Percentiles rank a stretch among this genome's conserved stretches.
phyloP scores from a whole-genome alignment of 2,113 vertebrate genomes.

The Chitala chitala region DNA sequence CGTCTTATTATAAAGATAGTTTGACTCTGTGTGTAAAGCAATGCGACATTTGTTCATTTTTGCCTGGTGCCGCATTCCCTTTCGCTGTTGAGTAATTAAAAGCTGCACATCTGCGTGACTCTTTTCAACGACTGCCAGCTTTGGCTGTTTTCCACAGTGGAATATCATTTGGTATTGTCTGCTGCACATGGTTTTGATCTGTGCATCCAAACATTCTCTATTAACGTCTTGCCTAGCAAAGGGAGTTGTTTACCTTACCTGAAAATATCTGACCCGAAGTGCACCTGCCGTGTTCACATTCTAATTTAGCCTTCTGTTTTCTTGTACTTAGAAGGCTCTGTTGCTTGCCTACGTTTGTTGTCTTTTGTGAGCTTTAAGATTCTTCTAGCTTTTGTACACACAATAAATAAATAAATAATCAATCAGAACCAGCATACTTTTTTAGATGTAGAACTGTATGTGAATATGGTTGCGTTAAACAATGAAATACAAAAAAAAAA shows the following conservation, averaged over 20 bases:
- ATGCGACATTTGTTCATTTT: not conserved
- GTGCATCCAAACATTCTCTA: conserved; percentile 25
- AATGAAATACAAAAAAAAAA: not conserved
- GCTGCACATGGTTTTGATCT: conserved; percentile 28
- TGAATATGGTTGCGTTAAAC: too few species aligned
- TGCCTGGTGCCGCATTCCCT: not conserved
- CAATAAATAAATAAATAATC: too few species aligned
- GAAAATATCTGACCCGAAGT: conserved; percentile 16
- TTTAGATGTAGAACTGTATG: too few species aligned
- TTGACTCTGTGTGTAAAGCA: not conserved
- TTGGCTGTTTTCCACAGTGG: conserved; percentile 14
- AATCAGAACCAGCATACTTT: too few species aligned
- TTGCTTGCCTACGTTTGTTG: not conserved
- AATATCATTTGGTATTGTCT: conserved; percentile 19
- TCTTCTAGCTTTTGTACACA: too few species aligned
- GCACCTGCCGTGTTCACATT: not conserved
- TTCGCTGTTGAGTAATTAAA: conserved; percentile 11
- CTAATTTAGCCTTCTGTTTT: not conserved
- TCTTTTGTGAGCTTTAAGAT: too few species aligned
- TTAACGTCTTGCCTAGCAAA: conserved; percentile 8
- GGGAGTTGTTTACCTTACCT: conserved; percentile 13
- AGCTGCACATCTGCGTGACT: not conserved
- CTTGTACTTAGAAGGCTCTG: not conserved
- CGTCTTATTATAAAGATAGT: not conserved
- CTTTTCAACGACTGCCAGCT: not conserved